phyloP scores from a whole-genome alignment of 2,797 vertebrate genomes.

The Presbytis comata region DNA sequence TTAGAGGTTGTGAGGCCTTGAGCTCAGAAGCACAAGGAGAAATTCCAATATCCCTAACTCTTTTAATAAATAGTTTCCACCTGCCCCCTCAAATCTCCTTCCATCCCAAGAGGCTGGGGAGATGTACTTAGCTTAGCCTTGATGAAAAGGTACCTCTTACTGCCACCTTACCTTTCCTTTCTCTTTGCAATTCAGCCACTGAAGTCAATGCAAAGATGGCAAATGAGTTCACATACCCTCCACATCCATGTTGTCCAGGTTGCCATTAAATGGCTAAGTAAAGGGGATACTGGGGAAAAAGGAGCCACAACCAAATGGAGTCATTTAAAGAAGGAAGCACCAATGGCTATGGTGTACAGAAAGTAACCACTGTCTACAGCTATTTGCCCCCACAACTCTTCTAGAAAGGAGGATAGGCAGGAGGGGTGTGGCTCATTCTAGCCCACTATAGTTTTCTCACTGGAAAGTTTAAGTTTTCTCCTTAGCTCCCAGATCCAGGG shows the following conservation, averaged over 20 bases:
- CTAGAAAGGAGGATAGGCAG: constrained; percentile 74
- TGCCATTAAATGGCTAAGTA: constrained; percentile 87
- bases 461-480: too few relatives aligned
- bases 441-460: neutral
- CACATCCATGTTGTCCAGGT: constrained; percentile 87
- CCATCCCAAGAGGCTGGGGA: neutral
- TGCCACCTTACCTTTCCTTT: neutral
- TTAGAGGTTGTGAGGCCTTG: neutral
- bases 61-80: neutral
- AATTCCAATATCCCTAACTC: neutral
- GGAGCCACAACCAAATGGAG: constrained; percentile 95
- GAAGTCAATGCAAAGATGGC: constrained; percentile 93
- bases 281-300: constrained; percentile 91
- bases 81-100: neutral
- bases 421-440: neutral
- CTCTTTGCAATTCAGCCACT: constrained; percentile 86
- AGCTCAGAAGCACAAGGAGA: neutral
- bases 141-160: neutral
- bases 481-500: neutral
- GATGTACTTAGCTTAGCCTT: neutral
- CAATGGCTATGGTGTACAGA: constrained; percentile 91
- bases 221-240: constrained; percentile 91
- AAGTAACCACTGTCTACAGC: constrained; percentile 91
- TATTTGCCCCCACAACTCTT: constrained; percentile 90
- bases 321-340: constrained; percentile 94